These are phyloP conservation scores for Halyomorpha halys DNA, from an alignment of 1,140 invertebrate species.

Conservation along the genomic window DNA sequence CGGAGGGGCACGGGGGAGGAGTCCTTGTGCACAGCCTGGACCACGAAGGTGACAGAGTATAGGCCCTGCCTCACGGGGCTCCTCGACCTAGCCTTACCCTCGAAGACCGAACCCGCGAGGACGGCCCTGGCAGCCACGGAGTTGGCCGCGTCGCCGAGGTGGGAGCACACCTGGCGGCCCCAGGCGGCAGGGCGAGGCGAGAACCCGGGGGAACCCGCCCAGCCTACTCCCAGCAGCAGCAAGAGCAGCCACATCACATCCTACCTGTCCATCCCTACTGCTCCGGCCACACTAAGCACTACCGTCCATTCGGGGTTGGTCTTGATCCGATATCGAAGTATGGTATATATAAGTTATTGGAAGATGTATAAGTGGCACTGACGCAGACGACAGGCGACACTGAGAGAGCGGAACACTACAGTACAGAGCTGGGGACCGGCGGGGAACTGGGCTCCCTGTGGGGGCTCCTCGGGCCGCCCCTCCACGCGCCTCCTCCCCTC, in stretches of 20 bases:
- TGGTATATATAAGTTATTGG: background rate
- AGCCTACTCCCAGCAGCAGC: conserved; percentile 15
- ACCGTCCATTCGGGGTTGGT: background rate
- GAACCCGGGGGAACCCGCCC: conserved; percentile 14
- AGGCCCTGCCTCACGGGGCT: conserved; percentile 44
- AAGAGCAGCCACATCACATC: conserved; percentile 10
- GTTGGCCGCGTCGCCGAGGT: conserved; percentile 33
- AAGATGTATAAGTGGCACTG: background rate
- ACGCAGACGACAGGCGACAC: background rate
- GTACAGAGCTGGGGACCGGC: background rate
- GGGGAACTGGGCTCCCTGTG: conserved; percentile 11
- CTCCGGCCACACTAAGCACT: conserved; percentile 2
- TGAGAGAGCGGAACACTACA: background rate
- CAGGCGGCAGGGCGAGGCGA: background rate
- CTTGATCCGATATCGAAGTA: background rate
- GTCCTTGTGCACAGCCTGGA: conserved; percentile 50
- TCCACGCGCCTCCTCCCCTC: background rate
- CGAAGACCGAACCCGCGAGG: conserved; percentile 50
- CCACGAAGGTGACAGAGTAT: conserved; percentile 55
- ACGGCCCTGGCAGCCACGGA: conserved; percentile 49
- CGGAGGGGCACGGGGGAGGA: conserved; percentile 31
- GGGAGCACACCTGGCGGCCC: conserved; percentile 15
- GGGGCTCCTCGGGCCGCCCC: background rate
- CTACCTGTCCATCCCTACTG: background rate
- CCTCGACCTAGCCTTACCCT: conserved; percentile 51